Conservation (phyloP, 2,888 invertebrate genomes). For the Coelopa pilipes region DNA sequence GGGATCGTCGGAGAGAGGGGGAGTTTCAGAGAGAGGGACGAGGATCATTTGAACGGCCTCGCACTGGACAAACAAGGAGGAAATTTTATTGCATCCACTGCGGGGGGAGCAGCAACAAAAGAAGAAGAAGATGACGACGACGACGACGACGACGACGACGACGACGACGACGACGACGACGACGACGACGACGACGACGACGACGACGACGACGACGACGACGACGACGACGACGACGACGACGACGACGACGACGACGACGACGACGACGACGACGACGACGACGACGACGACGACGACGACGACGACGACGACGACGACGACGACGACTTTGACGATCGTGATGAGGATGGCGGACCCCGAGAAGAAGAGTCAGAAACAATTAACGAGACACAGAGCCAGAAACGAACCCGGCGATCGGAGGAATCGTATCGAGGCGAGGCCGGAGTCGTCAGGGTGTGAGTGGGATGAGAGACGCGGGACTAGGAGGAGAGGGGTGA, state of each 20-base stretch:
- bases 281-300: not conserved
- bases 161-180: no score
- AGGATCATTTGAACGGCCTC: not conserved
- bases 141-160: no score
- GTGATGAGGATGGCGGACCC: no score
- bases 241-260: no score
- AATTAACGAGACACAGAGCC: slow-evolving; percentile 23
- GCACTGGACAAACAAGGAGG: no score
- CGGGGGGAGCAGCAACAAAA: not conserved
- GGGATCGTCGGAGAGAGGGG: not conserved
- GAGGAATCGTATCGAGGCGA: not conserved
- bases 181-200: no score
- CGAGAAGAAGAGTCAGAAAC: slow-evolving; percentile 8
- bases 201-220: no score
- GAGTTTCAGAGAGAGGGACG: not conserved
- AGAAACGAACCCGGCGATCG: not conserved
- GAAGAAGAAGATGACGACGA: not conserved
- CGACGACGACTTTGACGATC: no score
- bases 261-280: not conserved
- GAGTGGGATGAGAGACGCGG: not conserved
- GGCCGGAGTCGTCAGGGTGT: no score
- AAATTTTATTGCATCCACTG: no score
- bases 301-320: no score
- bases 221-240: no score
- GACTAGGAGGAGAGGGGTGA: not conserved